Base-by-base conservation (phyloP, 2,113 vertebrate genomes). In the Lasiurus borealis region DNA sequence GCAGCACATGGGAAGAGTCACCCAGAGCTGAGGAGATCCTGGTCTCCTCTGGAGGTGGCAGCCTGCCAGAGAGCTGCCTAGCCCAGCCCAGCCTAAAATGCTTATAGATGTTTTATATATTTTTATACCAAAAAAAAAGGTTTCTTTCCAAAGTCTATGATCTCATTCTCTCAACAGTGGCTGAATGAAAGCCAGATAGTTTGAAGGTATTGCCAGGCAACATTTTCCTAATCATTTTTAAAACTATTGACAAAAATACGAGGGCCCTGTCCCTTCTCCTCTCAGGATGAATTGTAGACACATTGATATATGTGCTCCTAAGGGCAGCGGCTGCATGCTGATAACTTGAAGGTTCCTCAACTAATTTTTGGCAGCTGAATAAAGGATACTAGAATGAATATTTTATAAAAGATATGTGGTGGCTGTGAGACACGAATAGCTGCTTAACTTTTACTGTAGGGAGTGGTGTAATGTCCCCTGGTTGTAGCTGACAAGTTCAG, bases 381-480 rank as follows among this genome's bases (percentile, higher is more conserved):
- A 66, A 89, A 94, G 82, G 85, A 21, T 3, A 50, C 34, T 68
- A 69, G 11, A 68, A 94, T 95, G 88, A 78, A 86, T 96, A 75
- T 84, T 92, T 96, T 64, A 93, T 76, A 52, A 69, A 86, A n/a
- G 23, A 52, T 82, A 50, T 0, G 3, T 5, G 62, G 88, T 23
- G 64, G 80, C 94, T 50, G 94, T 3, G 94, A 59, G 76, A 72
- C 92, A 87, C 0, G 18, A 87, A 87, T 23, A 86, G 96, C 77
- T 88, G 72, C 90, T 95, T 90, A 96, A 75, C 92, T 96, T 90
- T 62, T 36, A 0, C 40, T 34, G 54, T 59, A 83, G 52, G 2
- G 0, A 88, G 95, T 86, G 19, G 75, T 78, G 90, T 80, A 18
- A 2, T 64, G 93, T 82, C 97, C 83, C 88, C 93, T 87, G 77